Base-by-base conservation (phyloP, 2,797 vertebrate species). In the Meda fulgida region DNA sequence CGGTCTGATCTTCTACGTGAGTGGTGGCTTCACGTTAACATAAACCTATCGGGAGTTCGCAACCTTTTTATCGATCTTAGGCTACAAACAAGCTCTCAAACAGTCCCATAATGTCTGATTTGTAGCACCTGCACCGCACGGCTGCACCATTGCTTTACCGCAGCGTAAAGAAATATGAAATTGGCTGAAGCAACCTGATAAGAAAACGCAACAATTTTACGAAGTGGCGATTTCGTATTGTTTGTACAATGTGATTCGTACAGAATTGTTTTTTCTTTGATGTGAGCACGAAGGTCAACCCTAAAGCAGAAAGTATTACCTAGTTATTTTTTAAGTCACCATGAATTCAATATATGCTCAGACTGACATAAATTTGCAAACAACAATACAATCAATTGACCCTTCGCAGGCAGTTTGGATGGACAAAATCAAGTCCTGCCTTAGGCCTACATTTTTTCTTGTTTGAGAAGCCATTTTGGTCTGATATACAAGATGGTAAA, bases 11-110 rank as follows among this genome's bases (percentile, higher is more conserved):
- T 84, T 84, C 8, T 36, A 60, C 21, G 38, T 84, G 66, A 78
- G 83, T 75, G 51, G 65, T 36, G 23, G 65, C 19, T 26, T 84
- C 66, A 40, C 21, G 36, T 78, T 84, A 46, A 84, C 75, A 84
- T 60, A 40, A 76, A 78, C 53, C 48, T 46, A 7, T 19, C 19
- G 38, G 51, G 36, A 78, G 23, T 70, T 78, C 1, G 10, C 36
- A 5, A 72, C 76, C n/a, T 67, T 48, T 84, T 79, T 71, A 60
- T 70, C 38, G 36, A 55, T 43, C 65, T 43, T 78, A n/a, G n/a
- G n/a, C n/a, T n/a, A 43, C 34, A 78, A 84, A 70, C 65, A 70
- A 70, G 48, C 75, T 31, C 48, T 46, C 83, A 78, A 71, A 60
- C 36, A 26, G 26, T 34, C 13, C 14, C 13, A 70, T 78, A 84